These are phyloP conservation scores for Drosophila subobscura DNA, from an alignment of 1,140 invertebrate species.

Conservation along the genomic window DNA sequence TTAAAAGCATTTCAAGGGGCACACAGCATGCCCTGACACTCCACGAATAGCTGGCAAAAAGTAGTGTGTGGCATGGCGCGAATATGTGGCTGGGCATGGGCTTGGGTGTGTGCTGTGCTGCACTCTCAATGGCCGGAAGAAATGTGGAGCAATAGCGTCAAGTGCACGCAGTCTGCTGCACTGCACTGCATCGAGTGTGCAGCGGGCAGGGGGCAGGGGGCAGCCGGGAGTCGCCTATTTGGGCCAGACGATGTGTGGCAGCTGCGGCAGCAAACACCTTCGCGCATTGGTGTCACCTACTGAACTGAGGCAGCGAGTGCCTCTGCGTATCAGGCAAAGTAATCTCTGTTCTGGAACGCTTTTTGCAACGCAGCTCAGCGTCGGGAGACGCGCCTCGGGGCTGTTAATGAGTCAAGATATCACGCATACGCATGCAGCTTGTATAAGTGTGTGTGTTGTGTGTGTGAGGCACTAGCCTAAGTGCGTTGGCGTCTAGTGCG, in stretches of 20 bases:
- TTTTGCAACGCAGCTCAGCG: slow-evolving; percentile 36
- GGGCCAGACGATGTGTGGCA: slow-evolving; percentile 60
- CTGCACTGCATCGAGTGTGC: slow-evolving; percentile 48
- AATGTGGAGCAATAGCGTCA: slow-evolving; percentile 78
- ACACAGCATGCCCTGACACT: no score
- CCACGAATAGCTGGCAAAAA: no score
- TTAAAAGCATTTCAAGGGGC: no score
- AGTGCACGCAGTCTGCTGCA: slow-evolving; percentile 70
- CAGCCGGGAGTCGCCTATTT: slow-evolving; percentile 32
- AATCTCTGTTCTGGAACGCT: slow-evolving; percentile 61
- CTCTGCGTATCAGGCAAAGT: slow-evolving; percentile 54
- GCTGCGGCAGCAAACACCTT: slow-evolving; percentile 28
- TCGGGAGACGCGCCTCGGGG: slow-evolving; percentile 24
- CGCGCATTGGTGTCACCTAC: slow-evolving; percentile 72
- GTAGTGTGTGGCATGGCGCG: no score
- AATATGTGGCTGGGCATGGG: no score
- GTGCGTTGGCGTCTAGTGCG: slow-evolving; percentile 65
- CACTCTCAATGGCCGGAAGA: slow-evolving; percentile 26
- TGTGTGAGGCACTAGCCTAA: slow-evolving; percentile 45
- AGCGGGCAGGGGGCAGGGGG: slow-evolving; percentile 14
- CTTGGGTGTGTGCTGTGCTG: no score
- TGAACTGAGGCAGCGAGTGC: slow-evolving; percentile 42
- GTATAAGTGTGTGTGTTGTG: slow-evolving; percentile 12
- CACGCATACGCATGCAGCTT: slow-evolving; percentile 4
- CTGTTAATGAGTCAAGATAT: slow-evolving; percentile 74